Conservation (phyloP, 2,113 vertebrate species). For the Corythornis cristatus region DNA sequence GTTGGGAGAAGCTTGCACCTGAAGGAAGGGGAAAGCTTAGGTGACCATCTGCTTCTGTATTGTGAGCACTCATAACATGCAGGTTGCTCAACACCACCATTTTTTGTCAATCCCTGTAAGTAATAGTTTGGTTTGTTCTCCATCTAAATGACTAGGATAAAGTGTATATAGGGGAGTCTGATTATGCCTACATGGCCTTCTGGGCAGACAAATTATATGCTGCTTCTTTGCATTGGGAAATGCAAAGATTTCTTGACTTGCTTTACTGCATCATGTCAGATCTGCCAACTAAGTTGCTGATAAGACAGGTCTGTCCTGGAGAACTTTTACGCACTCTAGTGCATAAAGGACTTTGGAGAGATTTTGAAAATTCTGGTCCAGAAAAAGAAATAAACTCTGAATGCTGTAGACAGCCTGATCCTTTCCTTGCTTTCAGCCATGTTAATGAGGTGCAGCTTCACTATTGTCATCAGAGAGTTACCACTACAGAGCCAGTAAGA, state of each 20-base stretch:
- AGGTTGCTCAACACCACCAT: fast-evolving
- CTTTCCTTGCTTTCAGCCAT: not conserved
- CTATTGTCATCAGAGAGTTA: not conserved
- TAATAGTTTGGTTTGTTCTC: not conserved
- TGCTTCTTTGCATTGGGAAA: not conserved
- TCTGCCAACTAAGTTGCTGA: not conserved
- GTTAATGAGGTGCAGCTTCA: not conserved
- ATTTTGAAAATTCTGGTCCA: not conserved
- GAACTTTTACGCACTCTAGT: not conserved
- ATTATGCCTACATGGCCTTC: not conserved
- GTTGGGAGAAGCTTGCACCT: not conserved
- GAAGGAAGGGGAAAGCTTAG: not conserved
- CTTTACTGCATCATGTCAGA: not conserved
- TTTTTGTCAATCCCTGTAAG: not conserved
- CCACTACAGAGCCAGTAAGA: not conserved
- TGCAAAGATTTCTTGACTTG: not conserved
- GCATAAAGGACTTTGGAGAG: not conserved
- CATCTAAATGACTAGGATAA: not conserved
- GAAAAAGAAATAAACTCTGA: not conserved
- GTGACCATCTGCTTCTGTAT: not conserved
- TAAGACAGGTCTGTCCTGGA: not conserved
- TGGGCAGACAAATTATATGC: not conserved
- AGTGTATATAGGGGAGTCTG: not conserved
- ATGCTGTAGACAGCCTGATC: not conserved
- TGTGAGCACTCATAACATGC: not conserved